Conservation (phyloP, 2,113 vertebrate species). For the Periophthalmodon schlosseri region DNA sequence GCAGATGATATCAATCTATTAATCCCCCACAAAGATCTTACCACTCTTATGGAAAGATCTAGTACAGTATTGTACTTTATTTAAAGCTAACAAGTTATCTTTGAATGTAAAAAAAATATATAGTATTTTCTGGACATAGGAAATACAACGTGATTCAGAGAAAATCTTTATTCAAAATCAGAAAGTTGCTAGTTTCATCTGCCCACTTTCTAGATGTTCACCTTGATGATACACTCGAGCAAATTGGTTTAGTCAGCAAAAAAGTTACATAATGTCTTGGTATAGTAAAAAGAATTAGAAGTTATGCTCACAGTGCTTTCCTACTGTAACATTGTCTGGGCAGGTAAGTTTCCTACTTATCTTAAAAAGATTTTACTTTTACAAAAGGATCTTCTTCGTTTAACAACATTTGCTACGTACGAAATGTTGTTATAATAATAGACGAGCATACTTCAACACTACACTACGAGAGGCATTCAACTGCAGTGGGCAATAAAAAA, state of each 20-base stretch:
- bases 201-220: neutral
- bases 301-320: too few species aligned
- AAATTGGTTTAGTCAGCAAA: neutral
- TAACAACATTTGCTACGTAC: neutral
- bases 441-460: neutral
- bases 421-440: too few species aligned
- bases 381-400: neutral
- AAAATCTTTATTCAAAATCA: neutral
- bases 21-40: too few species aligned
- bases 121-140: too few species aligned
- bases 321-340: neutral
- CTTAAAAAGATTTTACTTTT: neutral
- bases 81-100: neutral
- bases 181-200: neutral
- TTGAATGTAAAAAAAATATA: too few species aligned
- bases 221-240: neutral
- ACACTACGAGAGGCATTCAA: neutral
- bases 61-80: neutral
- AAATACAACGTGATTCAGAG: neutral
- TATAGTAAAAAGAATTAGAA: too few species aligned
- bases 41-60: too few species aligned
- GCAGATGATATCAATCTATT: too few species aligned
- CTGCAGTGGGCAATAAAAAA: neutral
- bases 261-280: too few species aligned
- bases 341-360: neutral